Base-by-base conservation (phyloP, 2,888 invertebrate species). In the Ormyrus pomaceus region DNA sequence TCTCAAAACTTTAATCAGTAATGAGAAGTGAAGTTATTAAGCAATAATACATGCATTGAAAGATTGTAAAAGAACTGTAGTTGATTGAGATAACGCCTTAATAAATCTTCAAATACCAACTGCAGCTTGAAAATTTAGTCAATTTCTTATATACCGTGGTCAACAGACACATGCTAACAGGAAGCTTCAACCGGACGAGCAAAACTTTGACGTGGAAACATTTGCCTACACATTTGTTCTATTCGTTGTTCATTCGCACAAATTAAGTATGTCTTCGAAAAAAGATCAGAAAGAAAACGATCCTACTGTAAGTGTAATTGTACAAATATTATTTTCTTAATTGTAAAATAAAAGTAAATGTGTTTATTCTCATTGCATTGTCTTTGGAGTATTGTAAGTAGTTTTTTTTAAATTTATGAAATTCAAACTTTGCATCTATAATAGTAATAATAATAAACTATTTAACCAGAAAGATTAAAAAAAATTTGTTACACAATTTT, bases 161-260 rank as follows among this genome's bases (percentile, higher is more conserved):
- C 11, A 46, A 58, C 19, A 66, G 45, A 72, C 51, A 19, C 19
- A 19, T 19, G 19, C 19, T 19, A 19, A 34, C 34, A 34, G 34
- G n/a, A 53, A 58, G 74, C 48, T 59, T 59, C 34, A 70, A 50
- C 55, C 53, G 71, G 65, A 75, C 34, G n/a, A 55, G 19, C n/a
- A 10, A 69, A 77, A n/a, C n/a, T 68, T 76, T 70, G 80, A 80
- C 80, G 74, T 80, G 80, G 77, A 74, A 70, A 76, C 46, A 65
- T 34, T 61, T 66, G 10, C 53, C 5, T 6, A 4, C 34, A 48
- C 19, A 55, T 56, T 55, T 69, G 45, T 56, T 69, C 51, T 45
- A 50, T 61, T 19, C 8, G 58, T 58, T 58, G 46, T 71, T 19
- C 48, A 51, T 69, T n/a, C 62, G 58, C 51, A 73, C 62, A 73